These are phyloP conservation scores for Zeugodacus cucurbitae DNA, from an alignment of 1,140 invertebrate genomes.

Conservation along the genomic window DNA sequence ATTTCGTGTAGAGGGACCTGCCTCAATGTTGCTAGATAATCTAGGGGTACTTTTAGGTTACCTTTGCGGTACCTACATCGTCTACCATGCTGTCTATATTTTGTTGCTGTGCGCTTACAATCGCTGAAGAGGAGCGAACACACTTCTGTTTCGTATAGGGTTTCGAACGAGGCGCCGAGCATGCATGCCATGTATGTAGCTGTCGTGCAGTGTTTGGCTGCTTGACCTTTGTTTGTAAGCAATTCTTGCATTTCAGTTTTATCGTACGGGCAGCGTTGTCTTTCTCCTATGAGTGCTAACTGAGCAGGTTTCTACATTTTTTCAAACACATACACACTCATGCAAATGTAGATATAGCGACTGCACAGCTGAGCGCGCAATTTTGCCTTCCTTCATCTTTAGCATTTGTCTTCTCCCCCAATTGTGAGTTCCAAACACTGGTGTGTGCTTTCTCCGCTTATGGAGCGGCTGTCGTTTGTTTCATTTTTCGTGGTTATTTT, in stretches of 20 bases:
- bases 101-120: conserved; percentile 18
- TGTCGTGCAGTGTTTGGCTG: neutral
- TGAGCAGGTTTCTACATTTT: neutral
- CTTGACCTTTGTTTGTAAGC: neutral
- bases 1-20: conserved; percentile 41
- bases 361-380: neutral
- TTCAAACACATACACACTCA: neutral
- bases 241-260: neutral
- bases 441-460: neutral
- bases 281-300: neutral
- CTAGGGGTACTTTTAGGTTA: conserved; percentile 21
- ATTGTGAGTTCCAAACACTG: neutral
- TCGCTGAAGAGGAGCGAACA: neutral
- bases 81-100: neutral
- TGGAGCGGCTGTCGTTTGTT: neutral
- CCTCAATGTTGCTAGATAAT: conserved; percentile 31
- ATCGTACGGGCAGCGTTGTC: neutral
- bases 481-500: neutral
- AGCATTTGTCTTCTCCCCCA: neutral
- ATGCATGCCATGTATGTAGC: neutral
- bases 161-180: neutral
- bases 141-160: neutral
- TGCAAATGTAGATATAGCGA: neutral
- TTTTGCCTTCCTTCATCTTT: neutral
- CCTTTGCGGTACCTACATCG: neutral